Conservation (phyloP, 2,888 invertebrate genomes). For the Anagyrus pseudococci region DNA sequence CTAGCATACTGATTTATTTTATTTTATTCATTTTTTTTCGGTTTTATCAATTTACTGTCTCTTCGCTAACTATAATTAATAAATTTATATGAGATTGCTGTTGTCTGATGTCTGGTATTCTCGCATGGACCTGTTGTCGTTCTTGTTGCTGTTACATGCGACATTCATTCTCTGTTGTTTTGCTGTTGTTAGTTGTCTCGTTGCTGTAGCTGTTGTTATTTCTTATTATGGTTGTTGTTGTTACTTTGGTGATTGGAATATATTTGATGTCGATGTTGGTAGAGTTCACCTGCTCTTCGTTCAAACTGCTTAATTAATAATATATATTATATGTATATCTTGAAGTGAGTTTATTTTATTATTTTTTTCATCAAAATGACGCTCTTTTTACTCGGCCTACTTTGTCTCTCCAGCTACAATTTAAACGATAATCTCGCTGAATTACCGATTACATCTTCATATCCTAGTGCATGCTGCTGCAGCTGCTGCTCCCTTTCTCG, state of each 20-base stretch:
- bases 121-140: slow-evolving; percentile 8
- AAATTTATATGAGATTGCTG: slow-evolving; percentile 43
- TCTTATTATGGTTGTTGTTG: slow-evolving; percentile 8
- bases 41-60: slow-evolving; percentile 2
- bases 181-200: neutral
- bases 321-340: neutral
- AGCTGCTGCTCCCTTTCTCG: no score
- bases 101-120: slow-evolving; percentile 39
- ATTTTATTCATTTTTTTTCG: slow-evolving; percentile 22
- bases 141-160: neutral
- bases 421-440: no score
- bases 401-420: slow-evolving; percentile 15
- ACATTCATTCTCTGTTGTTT: neutral
- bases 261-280: no score
- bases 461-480: slow-evolving; percentile 22
- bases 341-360: neutral
- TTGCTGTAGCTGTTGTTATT: slow-evolving; percentile 7
- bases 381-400: slow-evolving; percentile 23
- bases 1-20: slow-evolving; percentile 42
- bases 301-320: no score
- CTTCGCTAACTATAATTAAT: slow-evolving; percentile 43
- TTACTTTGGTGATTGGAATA: no score
- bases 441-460: neutral
- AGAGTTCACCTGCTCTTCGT: no score
- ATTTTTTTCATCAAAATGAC: slow-evolving; percentile 17